These are phyloP conservation scores for Pteropus alecto DNA, from an alignment of 2,113 vertebrate genomes.

Conservation along the genomic window DNA sequence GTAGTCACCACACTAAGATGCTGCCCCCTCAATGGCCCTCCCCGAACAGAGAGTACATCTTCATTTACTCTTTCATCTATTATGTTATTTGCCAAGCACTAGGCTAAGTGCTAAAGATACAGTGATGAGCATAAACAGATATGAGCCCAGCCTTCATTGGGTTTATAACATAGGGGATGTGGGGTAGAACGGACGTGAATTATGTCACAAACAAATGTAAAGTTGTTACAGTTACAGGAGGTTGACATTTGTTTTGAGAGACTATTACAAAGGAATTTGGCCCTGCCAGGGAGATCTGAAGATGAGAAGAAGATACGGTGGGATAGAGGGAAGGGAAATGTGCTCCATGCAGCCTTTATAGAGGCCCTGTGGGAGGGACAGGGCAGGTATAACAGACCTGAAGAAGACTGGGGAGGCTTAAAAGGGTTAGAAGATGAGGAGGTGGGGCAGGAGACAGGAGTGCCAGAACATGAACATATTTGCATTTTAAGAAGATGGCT, in stretches of 20 bases:
- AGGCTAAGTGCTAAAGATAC: not conserved
- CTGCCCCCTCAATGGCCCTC: not conserved
- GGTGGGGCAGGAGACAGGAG: not conserved
- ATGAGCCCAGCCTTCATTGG: not conserved
- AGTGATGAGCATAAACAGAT: not conserved
- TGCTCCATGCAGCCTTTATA: not conserved
- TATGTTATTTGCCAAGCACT: not conserved
- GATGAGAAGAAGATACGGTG: not conserved
- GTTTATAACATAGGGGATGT: not conserved
- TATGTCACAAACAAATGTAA: not conserved
- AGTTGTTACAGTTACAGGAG: not conserved
- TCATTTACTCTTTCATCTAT: not conserved
- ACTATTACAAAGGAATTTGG: not conserved
- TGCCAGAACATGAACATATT: not conserved
- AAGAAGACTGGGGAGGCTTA: not conserved
- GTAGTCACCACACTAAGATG: not conserved
- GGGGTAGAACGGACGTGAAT: not conserved
- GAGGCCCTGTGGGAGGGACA: not conserved
- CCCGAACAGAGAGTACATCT: not conserved
- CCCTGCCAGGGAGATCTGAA: not conserved
- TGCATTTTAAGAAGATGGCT: not conserved
- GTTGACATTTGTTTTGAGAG: not conserved
- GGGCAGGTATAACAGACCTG: too few relatives aligned
- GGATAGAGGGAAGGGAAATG: not conserved
- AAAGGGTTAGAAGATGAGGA: too few relatives aligned